Base-by-base conservation (phyloP, 2,113 vertebrate genomes). In the Malurus cyaneus region DNA sequence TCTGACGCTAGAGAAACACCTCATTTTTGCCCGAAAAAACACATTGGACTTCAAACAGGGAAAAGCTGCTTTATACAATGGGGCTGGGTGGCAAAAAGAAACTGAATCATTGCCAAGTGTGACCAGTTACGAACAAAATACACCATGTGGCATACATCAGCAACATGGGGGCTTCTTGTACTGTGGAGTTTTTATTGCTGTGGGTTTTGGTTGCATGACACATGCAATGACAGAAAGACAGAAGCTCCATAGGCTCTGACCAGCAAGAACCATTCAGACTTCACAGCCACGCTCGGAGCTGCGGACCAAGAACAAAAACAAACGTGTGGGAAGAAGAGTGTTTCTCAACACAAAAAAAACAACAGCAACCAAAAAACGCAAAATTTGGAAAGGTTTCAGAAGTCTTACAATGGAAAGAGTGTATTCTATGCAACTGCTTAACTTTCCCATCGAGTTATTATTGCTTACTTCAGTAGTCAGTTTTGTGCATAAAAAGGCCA, bases 101-200 rank as follows among this genome's bases (percentile, higher is more conserved):
- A 47, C n/a, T 29, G 93, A 92, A 88, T 80, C 14, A 78, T 86
- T 94, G 95, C 85, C 92, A 93, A 90, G 88, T 73, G 60, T 96
- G 95, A 80, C 93, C 92, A 90, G 87, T 66, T 77, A 95, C 50
- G 87, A 93, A 89, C 62, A 94, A 57, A 94, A 72, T 46, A 21
- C 74, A 70, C 59, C 92, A 95, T 94, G 89, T 96, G 93, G 96
- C 89, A 88, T 86, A 21, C 60, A 92, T 96, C 85, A 95, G 59
- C 79, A 50, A 41, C 92, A 80, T 49, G 54, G 64, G 81, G 52
- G 85, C 73, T 88, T 92, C 85, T 32, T 83, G 92, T 64, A 15
- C 82, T 96, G 88, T 83, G 92, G 93, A 90, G 88, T 66, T 94
- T 95, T 97, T 94, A 94, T 89, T 94, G 54, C 93, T 91, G 74